Percentiles rank a stretch among this genome's conserved stretches.
Conservation (phyloP, 2,113 vertebrate species). For the Scortum barcoo region DNA sequence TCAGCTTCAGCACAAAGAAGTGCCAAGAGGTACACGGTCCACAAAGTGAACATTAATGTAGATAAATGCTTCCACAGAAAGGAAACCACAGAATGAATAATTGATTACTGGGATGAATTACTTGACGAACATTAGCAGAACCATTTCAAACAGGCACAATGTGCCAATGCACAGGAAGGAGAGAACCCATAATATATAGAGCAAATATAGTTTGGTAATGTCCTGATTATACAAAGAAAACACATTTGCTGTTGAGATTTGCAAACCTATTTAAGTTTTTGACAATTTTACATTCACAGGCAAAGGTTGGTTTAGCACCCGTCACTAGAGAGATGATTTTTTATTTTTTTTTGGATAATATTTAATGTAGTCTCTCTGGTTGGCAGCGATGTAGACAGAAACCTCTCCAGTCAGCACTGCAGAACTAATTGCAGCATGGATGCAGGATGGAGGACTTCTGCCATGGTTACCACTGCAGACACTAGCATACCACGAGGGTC, state of each 20-base stretch:
- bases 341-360: neutral
- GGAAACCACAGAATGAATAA: neutral
- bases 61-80: constrained; percentile 7
- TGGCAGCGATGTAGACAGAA: constrained; percentile 20
- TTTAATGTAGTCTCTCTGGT: constrained; percentile 25
- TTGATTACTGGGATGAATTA: neutral
- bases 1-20: neutral
- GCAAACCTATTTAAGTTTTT: neutral
- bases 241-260: neutral
- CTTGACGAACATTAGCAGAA: neutral
- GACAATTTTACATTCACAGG: neutral
- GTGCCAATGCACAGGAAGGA: neutral
- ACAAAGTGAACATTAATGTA: constrained; percentile 3
- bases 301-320: neutral
- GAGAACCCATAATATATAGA: neutral
- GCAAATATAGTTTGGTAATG: neutral
- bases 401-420: constrained; percentile 17
- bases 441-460: constrained; percentile 19
- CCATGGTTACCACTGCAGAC: constrained; percentile 17
- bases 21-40: neutral
- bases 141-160: neutral
- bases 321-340: constrained; percentile 3
- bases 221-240: neutral
- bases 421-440: constrained; percentile 44
- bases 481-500: neutral